Base-by-base conservation (phyloP, 1,140 invertebrate genomes). In the Aphaenogaster floridana region DNA sequence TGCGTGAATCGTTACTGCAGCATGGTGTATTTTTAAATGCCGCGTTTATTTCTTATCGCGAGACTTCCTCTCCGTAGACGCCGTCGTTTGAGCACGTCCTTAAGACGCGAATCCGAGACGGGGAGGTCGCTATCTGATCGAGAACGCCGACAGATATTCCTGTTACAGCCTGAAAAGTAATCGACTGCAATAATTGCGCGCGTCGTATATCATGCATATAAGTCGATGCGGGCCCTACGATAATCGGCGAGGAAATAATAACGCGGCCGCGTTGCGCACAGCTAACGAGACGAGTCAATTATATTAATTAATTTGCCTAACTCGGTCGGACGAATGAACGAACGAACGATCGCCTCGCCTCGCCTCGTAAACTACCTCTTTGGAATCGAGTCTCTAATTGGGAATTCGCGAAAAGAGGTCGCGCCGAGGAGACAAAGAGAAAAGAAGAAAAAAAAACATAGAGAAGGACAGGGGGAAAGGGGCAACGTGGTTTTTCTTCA, bases 281-380 rank as follows among this genome's bases (percentile, higher is more conserved):
- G 68, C 87, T 94, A 93, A 94, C 91, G 92, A 94, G 91, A 92
- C 87, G 85, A 84, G 90, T 91, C 92, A 94, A 94, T 94, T 94
- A 94, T 93, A 91, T 90, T 89, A 91, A 94, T 94, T 93, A 94
- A 94, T 93, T 94, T 92, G 89, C 90, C 90, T 90, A 91, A 91
- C 64, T 87, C 85, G 59, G 63, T 52, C 61, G 89, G 61, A 89
- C 83, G 69, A 36, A 52, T 63, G 50, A 71, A 50, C 39, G 45
- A 89, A 45, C 71, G 50, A 71, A 48, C 50, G 45, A 88, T 79
- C 87, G 68, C 66, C 36, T 61, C 48, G 39, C 59, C 81, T 89
- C 74, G 81, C 66, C 78, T 59, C 59, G 80, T 66, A 84, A 63
- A 84, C 69, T 50, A 8, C 54, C 54, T 84, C 48, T 76, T 61